These are phyloP conservation scores for Manis javanica DNA, from an alignment of 2,797 vertebrate genomes.

Conservation along the genomic window DNA sequence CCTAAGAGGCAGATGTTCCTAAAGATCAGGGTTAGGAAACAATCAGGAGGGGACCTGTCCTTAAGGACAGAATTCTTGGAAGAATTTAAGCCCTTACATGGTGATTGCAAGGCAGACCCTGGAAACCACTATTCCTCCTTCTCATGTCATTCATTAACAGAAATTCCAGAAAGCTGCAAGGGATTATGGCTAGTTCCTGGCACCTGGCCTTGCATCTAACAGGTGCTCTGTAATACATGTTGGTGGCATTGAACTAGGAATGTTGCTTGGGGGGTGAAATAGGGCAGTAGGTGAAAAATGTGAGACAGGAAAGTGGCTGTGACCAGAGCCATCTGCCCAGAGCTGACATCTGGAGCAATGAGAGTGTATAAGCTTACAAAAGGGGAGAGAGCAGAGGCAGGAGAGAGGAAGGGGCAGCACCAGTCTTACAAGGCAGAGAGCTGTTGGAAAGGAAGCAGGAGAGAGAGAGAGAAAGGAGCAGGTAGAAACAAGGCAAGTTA, in stretches of 20 bases:
- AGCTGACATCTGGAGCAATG: not conserved
- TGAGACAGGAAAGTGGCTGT: not conserved
- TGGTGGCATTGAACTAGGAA: not conserved
- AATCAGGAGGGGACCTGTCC: not conserved
- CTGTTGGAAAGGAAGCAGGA: not conserved
- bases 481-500: not conserved
- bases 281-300: not conserved
- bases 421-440: not conserved
- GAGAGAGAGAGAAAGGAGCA: constrained; percentile 49
- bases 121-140: not conserved
- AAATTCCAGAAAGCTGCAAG: not conserved
- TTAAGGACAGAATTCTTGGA: not conserved
- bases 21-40: not conserved
- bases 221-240: not conserved
- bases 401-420: not conserved
- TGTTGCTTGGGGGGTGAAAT: not conserved
- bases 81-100: not conserved
- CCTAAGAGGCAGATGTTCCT: not conserved
- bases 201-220: not conserved
- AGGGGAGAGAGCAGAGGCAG: not conserved
- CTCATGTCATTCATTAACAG: not conserved
- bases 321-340: not conserved
- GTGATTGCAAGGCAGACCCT: not conserved
- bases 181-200: not conserved
- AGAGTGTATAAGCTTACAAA: not conserved